Percentiles rank a stretch among this genome's conserved stretches.
These are phyloP conservation scores for Onchidella celtica DNA, from an alignment of 2,888 invertebrate species.

Conservation along the genomic window DNA sequence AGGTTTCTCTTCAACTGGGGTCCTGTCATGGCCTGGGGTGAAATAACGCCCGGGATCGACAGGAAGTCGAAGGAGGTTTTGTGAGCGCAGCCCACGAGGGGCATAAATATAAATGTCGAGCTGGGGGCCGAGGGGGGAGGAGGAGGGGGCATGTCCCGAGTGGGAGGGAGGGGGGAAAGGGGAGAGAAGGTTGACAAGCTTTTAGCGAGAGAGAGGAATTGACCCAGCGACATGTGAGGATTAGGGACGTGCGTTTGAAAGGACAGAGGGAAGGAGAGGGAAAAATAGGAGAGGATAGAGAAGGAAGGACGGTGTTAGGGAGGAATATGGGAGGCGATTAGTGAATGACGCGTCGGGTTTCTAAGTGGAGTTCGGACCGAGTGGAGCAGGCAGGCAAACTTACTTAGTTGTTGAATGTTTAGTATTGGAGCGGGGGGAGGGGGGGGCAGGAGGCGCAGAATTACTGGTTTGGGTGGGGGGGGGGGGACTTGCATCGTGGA, in stretches of 20 bases:
- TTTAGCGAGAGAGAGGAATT: neutral
- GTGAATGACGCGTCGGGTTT: no score
- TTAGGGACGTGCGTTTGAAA: neutral
- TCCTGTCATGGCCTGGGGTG: slow-evolving; percentile 20
- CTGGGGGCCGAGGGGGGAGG: neutral
- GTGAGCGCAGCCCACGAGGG: slow-evolving; percentile 6
- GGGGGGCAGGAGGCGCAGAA: neutral
- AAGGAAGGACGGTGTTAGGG: no score
- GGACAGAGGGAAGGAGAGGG: neutral
- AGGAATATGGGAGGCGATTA: no score
- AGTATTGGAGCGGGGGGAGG: neutral
- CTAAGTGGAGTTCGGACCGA: no score
- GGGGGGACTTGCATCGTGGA: neutral
- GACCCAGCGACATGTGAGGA: no score
- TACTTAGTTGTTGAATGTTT: no score
- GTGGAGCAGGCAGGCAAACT: no score
- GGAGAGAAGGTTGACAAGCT: neutral
- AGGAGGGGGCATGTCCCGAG: slow-evolving; percentile 8
- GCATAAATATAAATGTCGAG: neutral
- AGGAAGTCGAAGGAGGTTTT: slow-evolving; percentile 23
- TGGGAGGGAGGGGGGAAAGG: neutral
- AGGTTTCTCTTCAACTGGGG: slow-evolving; percentile 21
- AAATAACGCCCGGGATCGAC: slow-evolving; percentile 23
- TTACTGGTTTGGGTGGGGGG: neutral
- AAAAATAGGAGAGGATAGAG: neutral